phyloP scores from a whole-genome alignment of 2,113 vertebrate species.

The Zosterops japonicus region DNA sequence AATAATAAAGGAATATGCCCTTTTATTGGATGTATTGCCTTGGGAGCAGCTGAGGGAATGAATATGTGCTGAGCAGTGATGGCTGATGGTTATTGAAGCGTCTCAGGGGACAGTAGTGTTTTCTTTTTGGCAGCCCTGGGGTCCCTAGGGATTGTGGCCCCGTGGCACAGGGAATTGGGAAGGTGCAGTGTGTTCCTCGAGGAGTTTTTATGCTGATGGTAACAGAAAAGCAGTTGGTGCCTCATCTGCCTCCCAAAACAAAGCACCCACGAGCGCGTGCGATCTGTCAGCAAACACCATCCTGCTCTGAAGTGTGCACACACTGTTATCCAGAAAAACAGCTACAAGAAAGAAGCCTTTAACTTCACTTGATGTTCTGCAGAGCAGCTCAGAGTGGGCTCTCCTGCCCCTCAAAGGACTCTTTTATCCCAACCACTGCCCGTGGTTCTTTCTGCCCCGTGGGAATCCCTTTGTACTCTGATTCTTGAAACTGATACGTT shows the following conservation, averaged over 20 bases:
- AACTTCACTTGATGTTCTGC: slow-evolving; percentile 21
- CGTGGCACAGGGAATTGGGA: neutral
- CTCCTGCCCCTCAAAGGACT: slow-evolving; percentile 26
- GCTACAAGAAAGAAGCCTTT: slow-evolving; percentile 11
- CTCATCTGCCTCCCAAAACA: slow-evolving; percentile 3
- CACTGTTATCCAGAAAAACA: neutral
- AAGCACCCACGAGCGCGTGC: neutral
- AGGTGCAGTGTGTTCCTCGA: neutral
- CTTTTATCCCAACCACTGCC: slow-evolving; percentile 26
- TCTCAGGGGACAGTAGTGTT: neutral
- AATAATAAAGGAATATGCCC: neutral
- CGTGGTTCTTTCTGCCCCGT: neutral
- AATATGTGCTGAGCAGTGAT: neutral
- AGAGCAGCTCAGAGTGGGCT: neutral
- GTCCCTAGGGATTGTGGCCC: neutral
- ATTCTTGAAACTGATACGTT: slow-evolving; percentile 11
- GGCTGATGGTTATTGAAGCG: neutral
- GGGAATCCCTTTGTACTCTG: slow-evolving; percentile 47
- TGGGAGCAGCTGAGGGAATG: neutral
- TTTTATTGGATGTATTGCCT: neutral
- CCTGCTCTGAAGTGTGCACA: neutral
- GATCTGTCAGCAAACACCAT: slow-evolving; percentile 14
- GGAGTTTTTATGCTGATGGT: neutral
- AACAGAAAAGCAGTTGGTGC: neutral
- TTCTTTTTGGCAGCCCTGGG: neutral